Evolutionary conservation across 2,797 vertebrate genomes (phyloP).

Genomic region (Alfaro cultratus): DNA sequence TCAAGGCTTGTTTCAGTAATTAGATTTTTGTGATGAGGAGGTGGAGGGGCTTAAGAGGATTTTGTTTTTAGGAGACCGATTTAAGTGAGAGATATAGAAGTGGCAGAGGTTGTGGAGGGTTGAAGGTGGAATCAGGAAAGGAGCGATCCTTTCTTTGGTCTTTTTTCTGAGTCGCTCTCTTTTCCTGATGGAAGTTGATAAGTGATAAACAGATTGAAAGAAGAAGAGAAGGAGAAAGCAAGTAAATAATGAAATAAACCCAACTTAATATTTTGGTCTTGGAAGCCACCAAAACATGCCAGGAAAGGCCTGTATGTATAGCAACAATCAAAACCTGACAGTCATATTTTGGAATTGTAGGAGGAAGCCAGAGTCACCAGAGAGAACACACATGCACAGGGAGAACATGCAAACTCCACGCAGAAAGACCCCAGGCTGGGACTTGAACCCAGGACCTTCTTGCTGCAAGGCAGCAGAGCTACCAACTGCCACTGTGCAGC

Average conservation of each 20-base stretch:
- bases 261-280: not conserved
- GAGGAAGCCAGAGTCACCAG: not conserved
- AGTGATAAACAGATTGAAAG: constrained; percentile 1
- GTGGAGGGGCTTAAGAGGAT: constrained; percentile 73
- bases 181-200: constrained; percentile 3
- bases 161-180: constrained; percentile 50
- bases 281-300: not conserved
- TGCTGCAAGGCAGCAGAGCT: not conserved
- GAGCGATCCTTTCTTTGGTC: constrained; percentile 49
- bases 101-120: constrained; percentile 4
- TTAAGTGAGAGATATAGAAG: constrained; percentile 53
- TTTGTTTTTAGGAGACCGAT: constrained; percentile 66
- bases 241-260: constrained; percentile 11
- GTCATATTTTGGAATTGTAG: not conserved
- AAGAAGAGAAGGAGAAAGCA: constrained; percentile 6
- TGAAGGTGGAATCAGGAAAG: constrained; percentile 48
- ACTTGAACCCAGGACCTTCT: not conserved
- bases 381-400: not conserved
- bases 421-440: not conserved
- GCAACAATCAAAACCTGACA: not conserved
- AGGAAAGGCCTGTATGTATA: not conserved
- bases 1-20: constrained; percentile 66
- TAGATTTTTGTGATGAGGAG: constrained; percentile 72
- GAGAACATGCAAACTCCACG: not conserved
- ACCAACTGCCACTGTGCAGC: not conserved